These are phyloP conservation scores for Sinentomon sp. DNA, from an alignment of 2,888 invertebrate species.

Conservation along the genomic window DNA sequence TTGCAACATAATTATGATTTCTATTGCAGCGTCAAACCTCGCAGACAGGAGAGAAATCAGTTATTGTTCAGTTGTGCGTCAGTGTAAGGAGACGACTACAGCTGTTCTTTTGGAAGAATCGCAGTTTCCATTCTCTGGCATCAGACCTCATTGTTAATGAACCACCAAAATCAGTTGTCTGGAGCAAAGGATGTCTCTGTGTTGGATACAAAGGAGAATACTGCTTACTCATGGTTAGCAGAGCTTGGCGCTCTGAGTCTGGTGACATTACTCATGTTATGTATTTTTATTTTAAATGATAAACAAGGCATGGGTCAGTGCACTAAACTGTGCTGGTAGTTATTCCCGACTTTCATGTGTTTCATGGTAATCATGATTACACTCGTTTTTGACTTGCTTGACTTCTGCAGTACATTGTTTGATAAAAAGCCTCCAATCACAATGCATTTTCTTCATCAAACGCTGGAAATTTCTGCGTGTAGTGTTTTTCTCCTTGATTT, in stretches of 20 bases:
- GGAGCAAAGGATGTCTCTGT: constrained; percentile 59
- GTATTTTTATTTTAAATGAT: no score
- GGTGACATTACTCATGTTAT: no score
- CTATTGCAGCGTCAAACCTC: constrained; percentile 26
- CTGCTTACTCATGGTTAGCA: constrained; percentile 38
- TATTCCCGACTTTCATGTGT: no score
- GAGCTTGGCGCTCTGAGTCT: constrained; percentile 7
- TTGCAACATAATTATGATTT: constrained; percentile 8
- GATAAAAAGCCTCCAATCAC: no score
- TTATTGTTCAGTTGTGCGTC: constrained; percentile 57
- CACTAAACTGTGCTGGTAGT: no score
- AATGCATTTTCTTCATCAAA: no score
- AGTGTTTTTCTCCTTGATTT: no score
- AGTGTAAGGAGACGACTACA: constrained; percentile 60
- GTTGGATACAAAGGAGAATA: constrained; percentile 66
- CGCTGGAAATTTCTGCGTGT: no score
- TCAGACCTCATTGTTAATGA: constrained; percentile 46
- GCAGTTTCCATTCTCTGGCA: constrained; percentile 39
- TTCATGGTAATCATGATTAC: no score
- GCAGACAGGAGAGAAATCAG: constrained; percentile 42
- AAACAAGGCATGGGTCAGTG: no score
- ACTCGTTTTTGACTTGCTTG: no score
- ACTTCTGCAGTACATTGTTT: no score
- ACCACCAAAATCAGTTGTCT: constrained; percentile 46
- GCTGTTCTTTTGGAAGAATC: constrained; percentile 65